phyloP scores from a whole-genome alignment of 2,113 vertebrate genomes.

The Zapus hudsonius region DNA sequence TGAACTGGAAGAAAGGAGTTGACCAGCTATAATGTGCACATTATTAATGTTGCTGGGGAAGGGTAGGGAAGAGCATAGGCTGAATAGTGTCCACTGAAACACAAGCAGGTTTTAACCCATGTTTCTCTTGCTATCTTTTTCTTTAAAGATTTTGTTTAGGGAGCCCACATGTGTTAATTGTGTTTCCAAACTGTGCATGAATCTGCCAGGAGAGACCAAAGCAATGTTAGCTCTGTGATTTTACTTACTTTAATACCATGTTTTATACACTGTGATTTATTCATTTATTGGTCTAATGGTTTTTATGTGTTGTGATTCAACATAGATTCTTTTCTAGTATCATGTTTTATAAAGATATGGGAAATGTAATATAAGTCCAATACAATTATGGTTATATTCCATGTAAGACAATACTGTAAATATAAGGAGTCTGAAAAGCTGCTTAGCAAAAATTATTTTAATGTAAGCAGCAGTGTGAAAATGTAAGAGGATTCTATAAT shows the following conservation, averaged over 20 bases:
- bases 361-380: slow-evolving; percentile 85
- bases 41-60: background rate
- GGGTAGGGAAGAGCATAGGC: background rate
- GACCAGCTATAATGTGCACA: slow-evolving; percentile 36
- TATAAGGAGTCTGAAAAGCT: slow-evolving; percentile 82
- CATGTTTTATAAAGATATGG: slow-evolving; percentile 84
- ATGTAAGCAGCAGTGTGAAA: slow-evolving; percentile 88
- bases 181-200: slow-evolving; percentile 7
- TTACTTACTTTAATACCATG: slow-evolving; percentile 83
- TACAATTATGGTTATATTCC: slow-evolving; percentile 84
- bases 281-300: slow-evolving; percentile 87
- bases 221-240: slow-evolving; percentile 77
- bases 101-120: slow-evolving; percentile 35
- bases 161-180: slow-evolving; percentile 21
- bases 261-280: slow-evolving; percentile 85
- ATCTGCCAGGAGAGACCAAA: slow-evolving; percentile 70
- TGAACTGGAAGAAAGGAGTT: background rate
- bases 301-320: slow-evolving; percentile 86
- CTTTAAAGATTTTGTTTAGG: slow-evolving; percentile 45
- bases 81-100: background rate
- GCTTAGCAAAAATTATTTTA: slow-evolving; percentile 88
- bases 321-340: slow-evolving; percentile 77
- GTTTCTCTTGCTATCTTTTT: slow-evolving; percentile 9
- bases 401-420: slow-evolving; percentile 83
- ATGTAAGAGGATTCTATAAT: slow-evolving; percentile 87